Base-by-base conservation (phyloP, 1,140 invertebrate species). In the Lethrus apterus region DNA sequence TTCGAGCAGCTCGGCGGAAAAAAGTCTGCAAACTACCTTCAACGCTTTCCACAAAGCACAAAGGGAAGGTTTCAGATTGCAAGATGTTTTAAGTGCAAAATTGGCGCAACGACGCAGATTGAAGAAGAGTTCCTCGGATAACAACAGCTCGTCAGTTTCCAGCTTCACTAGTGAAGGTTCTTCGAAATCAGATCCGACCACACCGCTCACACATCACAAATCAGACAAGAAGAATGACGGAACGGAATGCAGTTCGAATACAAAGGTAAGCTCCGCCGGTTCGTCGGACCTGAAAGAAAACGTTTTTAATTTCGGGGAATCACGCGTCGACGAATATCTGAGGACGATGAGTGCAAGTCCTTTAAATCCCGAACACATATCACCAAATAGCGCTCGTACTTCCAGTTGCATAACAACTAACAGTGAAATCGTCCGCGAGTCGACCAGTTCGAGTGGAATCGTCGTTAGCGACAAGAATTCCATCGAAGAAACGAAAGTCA, bases 11-110 rank as follows among this genome's bases (percentile, higher is more conserved):
- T 59, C 63, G 5, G 56, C 64, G 4, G 60, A 62, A 70, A 76
- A 57, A 58, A 70, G 44, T 68, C 59, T 51, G 63, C 83, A 53
- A 72, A 74, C 52, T 24, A 80, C 81, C 2, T 76, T 83, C 54
- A 71, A 74, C 60, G 83, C 83, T 20, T 86, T 86, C 64, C 78
- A 84, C 52, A 71, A 75, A 57, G 83, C 83, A 5, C 75, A 81
- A 31, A 60, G 86, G n/a, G 75, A 81, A 58, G 77, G 70, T 50
- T 79, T 70, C 55, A 66, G 58, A 29, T 56, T 64, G 11, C 57
- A 75, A 60, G 77, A 79, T 57, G 82, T 84, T 44, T 68, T 72
- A 17, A 80, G 77, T 43, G 83, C 84, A 1, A 80, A 81, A 48
- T 63, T 88, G 13, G 84, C 83, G 23, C 80, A 84, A 62, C 67